Base-by-base conservation (phyloP, 2,888 invertebrate genomes). In the Philopedon plagiatum region DNA sequence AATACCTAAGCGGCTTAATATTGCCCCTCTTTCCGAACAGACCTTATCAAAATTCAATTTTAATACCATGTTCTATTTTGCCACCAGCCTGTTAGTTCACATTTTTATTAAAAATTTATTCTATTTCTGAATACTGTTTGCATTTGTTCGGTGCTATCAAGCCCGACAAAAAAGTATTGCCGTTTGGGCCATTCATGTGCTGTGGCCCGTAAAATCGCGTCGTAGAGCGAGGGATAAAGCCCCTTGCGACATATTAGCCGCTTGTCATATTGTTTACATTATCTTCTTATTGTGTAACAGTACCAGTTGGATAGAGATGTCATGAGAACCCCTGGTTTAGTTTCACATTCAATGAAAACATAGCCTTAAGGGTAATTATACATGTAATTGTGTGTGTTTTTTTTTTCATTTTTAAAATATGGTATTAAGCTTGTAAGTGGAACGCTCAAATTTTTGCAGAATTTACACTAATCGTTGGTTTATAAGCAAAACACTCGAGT, bases 261-360 rank as follows among this genome's bases (percentile, higher is more conserved):
- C 85, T 83, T 85, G 85, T 85, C 85, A 85, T 85, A 85, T 84
- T 85, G 85, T 85, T 85, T 85, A 85, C 85, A 85, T 84, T 85
- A 80, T 82, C 82, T 81, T 75, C 79, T 79, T 80, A 83, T 83
- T 83, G 81, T 82, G 78, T 81, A 78, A 79, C 76, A 77, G 78
- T 78, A 79, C 80, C 78, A 79, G 79, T 76, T 72, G 78, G 79
- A 82, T 82, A 75, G 80, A 82, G 82, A 82, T 81, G 82, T 82
- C 81, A 82, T 80, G 68, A 73, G 70, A 76, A 64, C 57, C 71
- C 34, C 19, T 18, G 51, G 32, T 44, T 62, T 57, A 57, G 18
- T 39, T 39, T 54, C 7, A 41, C 23, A 41, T 23, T 37, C 66
- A 49, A 67, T 67, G 44, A 39, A 39, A 65, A 44, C 15, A 58